Evolutionary conservation across 2,888 invertebrate genomes (phyloP).

Genomic region (Lasioglossum vierecki): DNA sequence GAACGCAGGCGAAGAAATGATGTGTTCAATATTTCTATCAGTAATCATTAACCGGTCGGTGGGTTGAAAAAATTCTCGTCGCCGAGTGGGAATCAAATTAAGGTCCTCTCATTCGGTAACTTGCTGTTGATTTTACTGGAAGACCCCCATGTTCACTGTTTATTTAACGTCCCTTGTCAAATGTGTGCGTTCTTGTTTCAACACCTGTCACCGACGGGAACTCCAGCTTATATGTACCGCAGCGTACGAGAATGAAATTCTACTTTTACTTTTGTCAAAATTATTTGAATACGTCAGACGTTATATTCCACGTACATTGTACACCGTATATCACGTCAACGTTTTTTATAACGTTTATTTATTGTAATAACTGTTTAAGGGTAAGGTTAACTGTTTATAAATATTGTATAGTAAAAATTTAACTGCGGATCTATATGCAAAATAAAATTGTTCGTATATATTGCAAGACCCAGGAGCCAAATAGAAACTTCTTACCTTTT

Average conservation of each 20-base stretch:
- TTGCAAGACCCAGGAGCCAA: no score
- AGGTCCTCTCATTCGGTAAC: conserved; percentile 35
- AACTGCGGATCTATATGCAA: no score
- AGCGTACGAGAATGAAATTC: neutral
- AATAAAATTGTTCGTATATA: no score
- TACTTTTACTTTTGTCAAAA: neutral
- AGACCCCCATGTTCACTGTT: conserved; percentile 48
- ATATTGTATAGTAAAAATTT: neutral
- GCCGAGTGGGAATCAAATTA: conserved; percentile 63
- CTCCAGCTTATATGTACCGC: neutral
- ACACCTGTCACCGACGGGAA: conserved; percentile 32
- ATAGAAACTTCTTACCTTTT: no score
- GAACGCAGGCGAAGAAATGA: neutral
- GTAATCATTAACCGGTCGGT: conserved; percentile 42
- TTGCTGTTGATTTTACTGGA: conserved; percentile 70
- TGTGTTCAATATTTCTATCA: conserved; percentile 12
- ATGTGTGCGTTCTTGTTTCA: conserved; percentile 44
- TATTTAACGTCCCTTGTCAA: conserved; percentile 63
- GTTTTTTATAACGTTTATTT: neutral
- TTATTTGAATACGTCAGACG: neutral
- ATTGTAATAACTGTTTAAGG: neutral
- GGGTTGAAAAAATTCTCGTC: conserved; percentile 29
- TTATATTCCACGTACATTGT: neutral
- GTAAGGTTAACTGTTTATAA: no score
- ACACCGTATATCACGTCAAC: neutral